phyloP scores from a whole-genome alignment of 2,113 vertebrate genomes.

The Pithys albifrons region DNA sequence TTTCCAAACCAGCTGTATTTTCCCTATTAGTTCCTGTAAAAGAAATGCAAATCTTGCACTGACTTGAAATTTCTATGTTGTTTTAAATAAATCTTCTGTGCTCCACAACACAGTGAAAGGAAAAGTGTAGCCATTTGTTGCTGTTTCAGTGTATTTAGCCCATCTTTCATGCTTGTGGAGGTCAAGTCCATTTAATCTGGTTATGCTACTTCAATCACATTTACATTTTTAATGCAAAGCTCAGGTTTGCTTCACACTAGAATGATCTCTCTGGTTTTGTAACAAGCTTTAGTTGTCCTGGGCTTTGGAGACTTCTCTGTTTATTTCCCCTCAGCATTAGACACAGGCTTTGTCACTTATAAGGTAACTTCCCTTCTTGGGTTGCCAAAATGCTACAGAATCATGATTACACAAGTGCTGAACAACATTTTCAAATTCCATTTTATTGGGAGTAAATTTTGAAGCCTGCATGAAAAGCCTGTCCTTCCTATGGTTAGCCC shows the following conservation, averaged over 20 bases:
- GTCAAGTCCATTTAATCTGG: conserved; percentile 51
- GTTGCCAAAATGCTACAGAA: neutral
- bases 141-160: neutral
- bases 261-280: conserved; percentile 6
- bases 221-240: conserved; percentile 59
- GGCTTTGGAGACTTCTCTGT: conserved; percentile 26
- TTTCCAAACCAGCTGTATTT: neutral
- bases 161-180: neutral
- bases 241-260: conserved; percentile 30
- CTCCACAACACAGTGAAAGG: neutral
- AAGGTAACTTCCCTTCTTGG: neutral
- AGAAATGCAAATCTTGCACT: neutral
- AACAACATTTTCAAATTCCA: neutral
- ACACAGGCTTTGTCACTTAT: neutral
- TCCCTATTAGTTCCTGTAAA: neutral
- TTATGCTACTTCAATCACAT: conserved; percentile 52
- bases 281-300: neutral
- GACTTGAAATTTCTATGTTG: neutral
- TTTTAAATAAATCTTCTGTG: neutral
- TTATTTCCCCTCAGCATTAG: neutral
- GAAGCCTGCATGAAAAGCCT: neutral
- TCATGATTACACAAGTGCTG: neutral
- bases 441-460: neutral
- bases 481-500: neutral
- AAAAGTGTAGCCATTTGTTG: neutral